A percentile compares a stretch with the other conserved stretches of the same genome.
These are phyloP conservation scores for Eurois occulta DNA, from an alignment of 2,888 invertebrate genomes.

Conservation along the genomic window DNA sequence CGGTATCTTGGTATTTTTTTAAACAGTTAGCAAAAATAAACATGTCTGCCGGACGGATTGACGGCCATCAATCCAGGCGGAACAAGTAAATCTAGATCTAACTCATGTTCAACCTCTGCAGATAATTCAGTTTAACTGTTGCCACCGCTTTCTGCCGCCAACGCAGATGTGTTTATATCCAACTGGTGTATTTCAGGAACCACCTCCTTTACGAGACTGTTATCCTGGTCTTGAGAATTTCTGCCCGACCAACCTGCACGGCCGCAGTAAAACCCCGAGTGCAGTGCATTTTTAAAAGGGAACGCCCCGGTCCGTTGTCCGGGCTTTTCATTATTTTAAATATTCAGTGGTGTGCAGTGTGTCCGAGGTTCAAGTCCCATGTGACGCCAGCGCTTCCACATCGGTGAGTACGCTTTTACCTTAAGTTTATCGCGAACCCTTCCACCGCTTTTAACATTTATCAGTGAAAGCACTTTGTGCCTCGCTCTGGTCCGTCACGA, in stretches of 20 bases:
- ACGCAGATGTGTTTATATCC: conserved; percentile 77
- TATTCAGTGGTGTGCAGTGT: conserved; percentile 89
- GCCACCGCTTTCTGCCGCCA: conserved; percentile 68
- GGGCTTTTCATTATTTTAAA: conserved; percentile 89
- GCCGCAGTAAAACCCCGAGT: conserved; percentile 86
- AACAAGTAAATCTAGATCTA: conserved; percentile 50
- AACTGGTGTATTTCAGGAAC: conserved; percentile 76
- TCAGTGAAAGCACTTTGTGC: conserved; percentile 72
- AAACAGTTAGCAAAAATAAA: conserved; percentile 19
- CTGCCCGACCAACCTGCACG: conserved; percentile 88
- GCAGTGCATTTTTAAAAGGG: conserved; percentile 90
- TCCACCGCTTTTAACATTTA: conserved; percentile 75
- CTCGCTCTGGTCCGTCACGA: conserved; percentile 50
- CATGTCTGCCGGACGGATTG: conserved; percentile 24
- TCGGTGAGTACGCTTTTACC: conserved; percentile 81
- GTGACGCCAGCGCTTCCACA: conserved; percentile 72
- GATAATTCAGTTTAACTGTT: conserved; percentile 72
- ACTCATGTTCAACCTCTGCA: conserved; percentile 54
- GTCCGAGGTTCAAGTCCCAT: conserved; percentile 76
- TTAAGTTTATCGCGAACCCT: conserved; percentile 73
- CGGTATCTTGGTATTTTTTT: conserved; percentile 9
- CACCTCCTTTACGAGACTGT: conserved; percentile 86
- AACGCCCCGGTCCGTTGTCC: conserved; percentile 84
- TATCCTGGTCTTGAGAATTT: conserved; percentile 82
- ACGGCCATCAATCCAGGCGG: conserved; percentile 24